Evolutionary conservation across 2,888 invertebrate genomes (phyloP), one percentile per base, ranked within the genome.

Genomic region (Zelleria hepariella): DNA sequence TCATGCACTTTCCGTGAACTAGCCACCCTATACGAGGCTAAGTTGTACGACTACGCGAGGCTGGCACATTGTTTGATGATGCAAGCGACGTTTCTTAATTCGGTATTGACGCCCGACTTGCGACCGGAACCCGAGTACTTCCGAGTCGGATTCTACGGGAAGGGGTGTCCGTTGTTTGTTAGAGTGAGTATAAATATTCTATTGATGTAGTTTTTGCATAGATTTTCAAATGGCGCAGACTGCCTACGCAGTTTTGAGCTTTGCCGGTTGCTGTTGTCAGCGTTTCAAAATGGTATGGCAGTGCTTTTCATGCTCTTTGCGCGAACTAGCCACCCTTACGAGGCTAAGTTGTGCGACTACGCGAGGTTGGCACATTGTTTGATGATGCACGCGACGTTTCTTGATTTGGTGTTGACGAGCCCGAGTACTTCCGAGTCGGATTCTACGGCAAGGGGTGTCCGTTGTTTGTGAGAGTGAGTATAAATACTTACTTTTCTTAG

Each of bases 51-150:
- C 82, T 98, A 97, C 78, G 93, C 93, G 57, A 95, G 96, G 62
- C 88, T 98, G 18, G 95, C 96, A 67, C 93, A 94, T 64, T 94
- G 96, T 62, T 85, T 98, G 62, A 93, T 94, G 68, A 93, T 92
- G 58, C 95, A 97, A 82, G 97, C 98, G 0, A 94, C 93, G 61
- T 98, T 98, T 83, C 94, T 96, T 68, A 96, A 97, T 79, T 96
- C 97, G 63, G 97, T 98, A 67, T 82, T 98, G 73, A 94, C 94
- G 5, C 95, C 93, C 6, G 93, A 96, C 74, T 88, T 96, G 57
- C 90, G 98, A 62, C 96, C 96, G 0, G 97, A 98, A 73, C 97
- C 97, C 0, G 97, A 98, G 79, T 98, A 98, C 78, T 98, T 98
- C 78, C 90, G 97, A 57, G 98, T 98, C 58, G 98, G 97, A 7